These are phyloP conservation scores for Dascillus cervinus DNA, from an alignment of 2,888 invertebrate genomes.

Conservation along the genomic window DNA sequence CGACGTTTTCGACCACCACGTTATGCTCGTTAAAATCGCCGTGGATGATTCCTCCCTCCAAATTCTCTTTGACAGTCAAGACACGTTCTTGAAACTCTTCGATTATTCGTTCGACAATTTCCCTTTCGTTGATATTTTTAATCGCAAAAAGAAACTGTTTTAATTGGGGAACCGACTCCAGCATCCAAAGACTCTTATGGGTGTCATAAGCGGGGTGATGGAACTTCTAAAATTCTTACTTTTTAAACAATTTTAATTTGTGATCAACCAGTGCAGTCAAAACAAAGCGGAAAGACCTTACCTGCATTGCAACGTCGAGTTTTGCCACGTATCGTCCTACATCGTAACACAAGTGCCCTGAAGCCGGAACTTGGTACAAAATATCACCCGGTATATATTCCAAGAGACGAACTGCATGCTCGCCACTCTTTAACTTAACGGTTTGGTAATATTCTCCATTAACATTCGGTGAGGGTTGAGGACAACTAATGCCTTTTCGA, in stretches of 20 bases:
- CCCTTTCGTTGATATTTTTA: constrained; percentile 50
- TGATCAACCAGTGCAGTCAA: no score
- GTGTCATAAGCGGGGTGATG: constrained; percentile 60
- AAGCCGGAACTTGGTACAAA: constrained; percentile 53
- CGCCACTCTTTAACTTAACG: constrained; percentile 44
- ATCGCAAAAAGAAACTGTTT: constrained; percentile 64
- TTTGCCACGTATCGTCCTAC: constrained; percentile 66
- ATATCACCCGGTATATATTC: constrained; percentile 68
- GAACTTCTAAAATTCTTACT: constrained; percentile 52
- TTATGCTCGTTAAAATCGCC: constrained; percentile 92
- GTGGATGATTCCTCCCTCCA: constrained; percentile 71
- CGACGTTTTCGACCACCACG: constrained; percentile 46
- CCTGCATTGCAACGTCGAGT: constrained; percentile 61
- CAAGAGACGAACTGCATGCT: constrained; percentile 66
- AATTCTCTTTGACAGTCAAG: constrained; percentile 46
- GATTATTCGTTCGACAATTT: constrained; percentile 56
- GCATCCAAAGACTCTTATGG: constrained; percentile 68
- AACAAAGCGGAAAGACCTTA: constrained; percentile 29
- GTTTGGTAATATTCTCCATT: constrained; percentile 55
- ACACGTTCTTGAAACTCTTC: constrained; percentile 59
- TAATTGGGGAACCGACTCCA: constrained; percentile 60
- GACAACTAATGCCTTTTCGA: constrained; percentile 56
- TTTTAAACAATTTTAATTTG: no score
- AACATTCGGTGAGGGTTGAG: constrained; percentile 62
- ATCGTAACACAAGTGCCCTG: constrained; percentile 57